Conservation (phyloP, 2,113 vertebrate species). For the Cranoglanis bouderius region DNA sequence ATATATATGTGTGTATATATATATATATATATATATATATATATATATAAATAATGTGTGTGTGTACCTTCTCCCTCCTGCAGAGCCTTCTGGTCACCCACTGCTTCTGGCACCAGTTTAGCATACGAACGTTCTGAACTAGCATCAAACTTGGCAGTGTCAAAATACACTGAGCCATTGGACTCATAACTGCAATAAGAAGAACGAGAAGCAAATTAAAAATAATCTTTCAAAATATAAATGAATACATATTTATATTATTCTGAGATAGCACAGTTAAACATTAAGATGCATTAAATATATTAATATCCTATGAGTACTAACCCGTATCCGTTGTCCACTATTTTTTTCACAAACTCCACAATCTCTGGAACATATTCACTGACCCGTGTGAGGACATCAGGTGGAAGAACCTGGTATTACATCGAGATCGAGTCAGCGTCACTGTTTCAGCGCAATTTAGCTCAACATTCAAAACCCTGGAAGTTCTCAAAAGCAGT, state of each 20-base stretch:
- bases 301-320: conserved; percentile 41
- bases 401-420: conserved; percentile 87
- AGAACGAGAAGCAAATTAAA: not conserved
- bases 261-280: not conserved
- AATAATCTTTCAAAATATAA: not conserved
- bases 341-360: conserved; percentile 85
- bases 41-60: too few relatives aligned
- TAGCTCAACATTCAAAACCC: not conserved
- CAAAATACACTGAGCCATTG: conserved; percentile 93
- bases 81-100: conserved; percentile 93
- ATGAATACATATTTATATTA: too few relatives aligned
- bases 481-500: not conserved
- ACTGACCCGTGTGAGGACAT: conserved; percentile 93
- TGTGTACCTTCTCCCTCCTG: conserved; percentile 93
- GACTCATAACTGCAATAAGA: conserved; percentile 84
- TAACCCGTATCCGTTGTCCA: conserved; percentile 94
- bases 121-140: conserved; percentile 87
- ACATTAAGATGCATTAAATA: not conserved
- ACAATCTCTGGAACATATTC: conserved; percentile 97
- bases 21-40: too few relatives aligned
- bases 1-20: too few relatives aligned
- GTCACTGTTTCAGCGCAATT: not conserved
- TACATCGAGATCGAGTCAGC: too few relatives aligned
- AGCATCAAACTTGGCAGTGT: conserved; percentile 85
- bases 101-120: conserved; percentile 95